These are phyloP conservation scores for Toxonevra muliebris DNA, from an alignment of 2,888 invertebrate genomes.

Conservation along the genomic window DNA sequence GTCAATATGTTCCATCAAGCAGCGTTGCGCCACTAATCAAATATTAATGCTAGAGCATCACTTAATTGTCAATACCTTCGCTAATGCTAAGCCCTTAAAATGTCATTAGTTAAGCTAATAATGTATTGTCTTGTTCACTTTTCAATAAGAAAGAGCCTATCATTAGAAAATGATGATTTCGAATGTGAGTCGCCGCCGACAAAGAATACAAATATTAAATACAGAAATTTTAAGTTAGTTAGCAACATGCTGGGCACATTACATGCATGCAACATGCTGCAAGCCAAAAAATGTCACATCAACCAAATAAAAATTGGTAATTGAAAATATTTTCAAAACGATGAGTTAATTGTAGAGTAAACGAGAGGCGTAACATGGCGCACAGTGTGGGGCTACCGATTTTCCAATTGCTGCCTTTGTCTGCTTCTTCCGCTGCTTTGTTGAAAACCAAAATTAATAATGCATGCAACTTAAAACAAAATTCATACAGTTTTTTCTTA, in stretches of 20 bases:
- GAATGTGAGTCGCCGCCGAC: no score
- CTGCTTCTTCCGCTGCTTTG: not conserved
- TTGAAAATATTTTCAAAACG: conserved; percentile 29
- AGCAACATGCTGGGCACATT: conserved; percentile 25
- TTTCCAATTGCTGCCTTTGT: conserved; percentile 11
- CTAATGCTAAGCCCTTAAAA: conserved; percentile 1
- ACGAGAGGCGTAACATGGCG: conserved; percentile 40
- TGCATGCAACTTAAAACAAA: conserved; percentile 26
- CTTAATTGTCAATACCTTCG: conserved; percentile 13
- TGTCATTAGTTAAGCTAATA: no score
- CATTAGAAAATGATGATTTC: no score
- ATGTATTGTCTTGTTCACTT: no score
- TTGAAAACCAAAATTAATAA: conserved; percentile 26
- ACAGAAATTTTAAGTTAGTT: conserved; percentile 20
- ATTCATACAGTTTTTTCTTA: conserved; percentile 28
- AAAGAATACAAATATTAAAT: no score
- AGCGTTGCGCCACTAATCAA: no score
- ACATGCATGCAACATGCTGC: conserved; percentile 5
- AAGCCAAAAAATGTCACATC: conserved; percentile 22
- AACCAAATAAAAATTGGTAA: conserved; percentile 23
- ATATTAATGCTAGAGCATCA: conserved; percentile 11
- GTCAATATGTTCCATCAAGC: no score
- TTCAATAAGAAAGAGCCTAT: no score
- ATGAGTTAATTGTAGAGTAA: conserved; percentile 34
- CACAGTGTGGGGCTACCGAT: conserved; percentile 44